Evolutionary conservation across 2,888 invertebrate genomes (phyloP).

Genomic region (Allolobophora icterica): DNA sequence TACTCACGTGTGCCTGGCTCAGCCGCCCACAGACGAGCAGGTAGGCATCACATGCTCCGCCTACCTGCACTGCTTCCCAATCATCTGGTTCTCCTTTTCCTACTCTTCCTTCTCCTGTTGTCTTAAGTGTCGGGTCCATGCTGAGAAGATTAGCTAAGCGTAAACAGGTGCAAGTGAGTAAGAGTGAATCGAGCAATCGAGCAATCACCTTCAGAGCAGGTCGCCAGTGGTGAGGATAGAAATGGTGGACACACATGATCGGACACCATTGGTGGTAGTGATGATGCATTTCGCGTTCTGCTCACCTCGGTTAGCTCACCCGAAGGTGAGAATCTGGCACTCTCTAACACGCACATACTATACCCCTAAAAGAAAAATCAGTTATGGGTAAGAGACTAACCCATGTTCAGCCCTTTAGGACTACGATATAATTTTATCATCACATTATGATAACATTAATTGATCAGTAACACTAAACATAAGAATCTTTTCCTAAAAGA

Average conservation of each 20-base stretch:
- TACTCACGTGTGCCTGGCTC: background rate
- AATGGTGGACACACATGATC: background rate
- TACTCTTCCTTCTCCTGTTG: background rate
- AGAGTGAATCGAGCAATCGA: background rate
- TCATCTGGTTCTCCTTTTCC: background rate
- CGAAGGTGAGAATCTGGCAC: slow-evolving; percentile 11
- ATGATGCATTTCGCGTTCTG: background rate
- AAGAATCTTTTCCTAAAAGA: background rate
- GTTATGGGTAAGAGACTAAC: background rate
- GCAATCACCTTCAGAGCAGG: background rate
- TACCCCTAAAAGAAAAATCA: background rate
- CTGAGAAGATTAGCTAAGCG: background rate
- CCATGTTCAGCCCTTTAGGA: background rate
- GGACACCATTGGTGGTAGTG: background rate
- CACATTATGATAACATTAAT: background rate
- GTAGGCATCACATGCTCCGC: slow-evolving; percentile 7
- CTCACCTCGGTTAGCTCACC: background rate
- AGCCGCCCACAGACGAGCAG: background rate
- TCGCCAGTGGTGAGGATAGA: background rate
- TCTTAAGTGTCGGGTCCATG: background rate
- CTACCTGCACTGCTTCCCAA: background rate
- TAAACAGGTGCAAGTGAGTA: background rate
- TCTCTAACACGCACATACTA: background rate
- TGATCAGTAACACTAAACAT: no score
- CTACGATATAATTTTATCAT: background rate